Conservation (phyloP, 2,888 invertebrate genomes). For the Maniola hyperantus region DNA sequence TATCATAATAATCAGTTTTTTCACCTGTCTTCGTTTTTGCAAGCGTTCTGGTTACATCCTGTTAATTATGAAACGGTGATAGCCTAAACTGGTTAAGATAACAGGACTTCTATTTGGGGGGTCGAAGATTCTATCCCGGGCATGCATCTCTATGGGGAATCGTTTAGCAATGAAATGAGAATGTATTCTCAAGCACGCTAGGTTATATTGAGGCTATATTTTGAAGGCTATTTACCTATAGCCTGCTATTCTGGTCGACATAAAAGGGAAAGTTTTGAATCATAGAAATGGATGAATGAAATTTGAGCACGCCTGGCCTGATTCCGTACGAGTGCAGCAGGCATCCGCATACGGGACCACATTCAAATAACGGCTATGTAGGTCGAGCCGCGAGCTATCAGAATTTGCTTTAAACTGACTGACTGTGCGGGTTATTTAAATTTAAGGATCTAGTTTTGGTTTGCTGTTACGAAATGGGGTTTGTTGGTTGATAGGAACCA, state of each 20-base stretch:
- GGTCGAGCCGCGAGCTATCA: conserved; percentile 36
- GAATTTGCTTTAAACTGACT: conserved; percentile 28
- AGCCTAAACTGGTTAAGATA: too few relatives aligned
- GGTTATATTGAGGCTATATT: conserved; percentile 8
- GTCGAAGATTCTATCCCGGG: too few relatives aligned
- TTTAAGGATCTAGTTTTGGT: conserved; percentile 11
- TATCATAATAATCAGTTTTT: too few relatives aligned
- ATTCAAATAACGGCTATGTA: conserved; percentile 35
- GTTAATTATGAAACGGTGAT: too few relatives aligned
- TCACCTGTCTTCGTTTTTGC: too few relatives aligned
- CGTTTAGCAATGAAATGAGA: too few relatives aligned
- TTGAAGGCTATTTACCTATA: not conserved
- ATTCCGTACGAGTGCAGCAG: conserved; percentile 35
- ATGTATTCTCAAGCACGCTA: not conserved
- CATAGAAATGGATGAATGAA: conserved; percentile 35
- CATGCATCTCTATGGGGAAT: too few relatives aligned
- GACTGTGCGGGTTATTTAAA: conserved; percentile 33
- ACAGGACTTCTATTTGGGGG: too few relatives aligned
- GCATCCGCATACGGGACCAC: conserved; percentile 37
- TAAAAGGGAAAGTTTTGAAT: conserved; percentile 21
- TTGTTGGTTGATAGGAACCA: too few relatives aligned
- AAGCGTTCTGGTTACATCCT: too few relatives aligned
- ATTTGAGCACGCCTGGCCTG: conserved; percentile 39
- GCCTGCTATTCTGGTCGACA: conserved; percentile 2
- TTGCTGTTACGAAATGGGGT: not conserved